These are phyloP conservation scores for Tichodroma muraria DNA, from an alignment of 2,113 vertebrate genomes.

Conservation along the genomic window DNA sequence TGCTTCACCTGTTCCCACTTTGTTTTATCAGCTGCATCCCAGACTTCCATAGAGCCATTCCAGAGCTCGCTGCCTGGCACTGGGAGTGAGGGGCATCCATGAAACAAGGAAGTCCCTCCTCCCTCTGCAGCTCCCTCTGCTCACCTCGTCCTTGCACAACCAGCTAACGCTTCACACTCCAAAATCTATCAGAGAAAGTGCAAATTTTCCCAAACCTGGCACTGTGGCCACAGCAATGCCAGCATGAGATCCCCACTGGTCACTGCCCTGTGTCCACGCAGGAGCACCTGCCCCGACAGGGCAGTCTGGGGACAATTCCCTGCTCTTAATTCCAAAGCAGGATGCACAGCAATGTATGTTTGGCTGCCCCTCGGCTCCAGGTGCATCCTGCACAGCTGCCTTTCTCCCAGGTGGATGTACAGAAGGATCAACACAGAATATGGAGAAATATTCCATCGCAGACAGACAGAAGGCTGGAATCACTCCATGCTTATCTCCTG, in stretches of 20 bases:
- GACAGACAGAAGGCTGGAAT: not conserved
- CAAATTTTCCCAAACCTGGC: not conserved
- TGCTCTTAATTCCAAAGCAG: not conserved
- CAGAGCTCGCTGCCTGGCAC: not conserved
- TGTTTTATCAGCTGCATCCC: not conserved
- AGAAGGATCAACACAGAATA: not conserved
- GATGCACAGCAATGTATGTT: accelerated
- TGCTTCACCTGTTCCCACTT: not conserved
- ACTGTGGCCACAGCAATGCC: not conserved
- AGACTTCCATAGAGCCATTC: not conserved
- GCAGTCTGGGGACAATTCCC: not conserved
- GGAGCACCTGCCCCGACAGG: not conserved
- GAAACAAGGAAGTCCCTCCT: not conserved
- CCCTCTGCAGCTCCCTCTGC: not conserved
- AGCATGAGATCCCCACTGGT: not conserved
- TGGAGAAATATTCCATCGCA: accelerated
- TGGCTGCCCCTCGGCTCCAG: accelerated
- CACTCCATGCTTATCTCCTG: not conserved
- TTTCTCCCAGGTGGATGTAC: accelerated
- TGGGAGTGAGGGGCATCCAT: not conserved
- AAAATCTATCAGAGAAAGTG: not conserved
- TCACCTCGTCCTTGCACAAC: not conserved
- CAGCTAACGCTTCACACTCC: not conserved
- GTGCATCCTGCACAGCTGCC: accelerated
- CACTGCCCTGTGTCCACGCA: not conserved